phyloP scores from a whole-genome alignment of 53 echinoderm and acorn worm genomes.

The Echinometra lucunter region DNA sequence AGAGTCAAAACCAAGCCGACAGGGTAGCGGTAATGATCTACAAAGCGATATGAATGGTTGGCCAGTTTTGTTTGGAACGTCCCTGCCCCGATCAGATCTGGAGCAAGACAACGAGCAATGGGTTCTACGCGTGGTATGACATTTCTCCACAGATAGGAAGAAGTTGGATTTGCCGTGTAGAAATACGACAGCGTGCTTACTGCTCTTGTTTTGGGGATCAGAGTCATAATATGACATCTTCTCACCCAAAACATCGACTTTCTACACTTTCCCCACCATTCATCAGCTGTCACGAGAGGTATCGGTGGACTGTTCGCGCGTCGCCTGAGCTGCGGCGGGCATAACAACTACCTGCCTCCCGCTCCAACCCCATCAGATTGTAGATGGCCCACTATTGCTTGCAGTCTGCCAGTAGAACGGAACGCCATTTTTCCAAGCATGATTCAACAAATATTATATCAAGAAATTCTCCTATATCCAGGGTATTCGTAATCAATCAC shows the following conservation, averaged over 20 bases:
- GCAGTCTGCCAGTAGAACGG: slow-evolving; percentile 23
- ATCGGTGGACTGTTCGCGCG: slow-evolving; percentile 38
- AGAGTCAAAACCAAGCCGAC: slow-evolving; percentile 77
- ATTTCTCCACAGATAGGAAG: slow-evolving; percentile 82
- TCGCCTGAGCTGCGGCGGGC: slow-evolving; percentile 31
- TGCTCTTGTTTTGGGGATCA: slow-evolving; percentile 55
- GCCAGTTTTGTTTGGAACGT: slow-evolving; percentile 73
- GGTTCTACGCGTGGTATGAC: slow-evolving; percentile 76
- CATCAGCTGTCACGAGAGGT: slow-evolving; percentile 69
- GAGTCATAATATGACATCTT: slow-evolving; percentile 81
- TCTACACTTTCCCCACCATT: slow-evolving; percentile 75
- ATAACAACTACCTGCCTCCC: not conserved
- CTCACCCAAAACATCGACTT: slow-evolving; percentile 66
- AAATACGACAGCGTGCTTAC: slow-evolving; percentile 74
- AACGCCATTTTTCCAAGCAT: slow-evolving; percentile 50
- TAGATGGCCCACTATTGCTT: not conserved
- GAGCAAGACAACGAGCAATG: slow-evolving; percentile 75
- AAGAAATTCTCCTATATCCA: not conserved
- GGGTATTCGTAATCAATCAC: not conserved
- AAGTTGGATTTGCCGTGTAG: slow-evolving; percentile 83
- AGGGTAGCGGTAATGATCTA: slow-evolving; percentile 77
- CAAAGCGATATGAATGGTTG: slow-evolving; percentile 71
- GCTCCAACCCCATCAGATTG: not conserved
- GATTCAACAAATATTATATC: not conserved
- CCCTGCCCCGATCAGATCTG: slow-evolving; percentile 81